Conservation (phyloP, 2,888 invertebrate species). For the Sarcophaga variegata region DNA sequence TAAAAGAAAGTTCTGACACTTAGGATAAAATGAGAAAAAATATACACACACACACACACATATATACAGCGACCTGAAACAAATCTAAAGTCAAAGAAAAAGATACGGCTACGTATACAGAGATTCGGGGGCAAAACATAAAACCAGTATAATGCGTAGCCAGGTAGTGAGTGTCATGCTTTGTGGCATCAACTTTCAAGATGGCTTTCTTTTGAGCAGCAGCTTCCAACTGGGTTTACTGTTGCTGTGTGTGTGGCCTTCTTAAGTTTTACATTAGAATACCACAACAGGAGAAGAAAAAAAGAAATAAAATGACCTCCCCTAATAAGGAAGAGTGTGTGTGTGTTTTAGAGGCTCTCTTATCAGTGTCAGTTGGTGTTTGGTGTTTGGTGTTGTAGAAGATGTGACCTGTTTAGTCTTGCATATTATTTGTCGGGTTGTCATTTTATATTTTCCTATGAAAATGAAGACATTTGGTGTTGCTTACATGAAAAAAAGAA, state of each 20-base stretch:
- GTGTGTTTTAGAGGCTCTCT: slow-evolving; percentile 11
- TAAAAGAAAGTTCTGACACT: slow-evolving; percentile 67
- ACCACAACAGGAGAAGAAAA: slow-evolving; percentile 14
- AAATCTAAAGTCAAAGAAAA: background rate
- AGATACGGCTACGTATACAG: background rate
- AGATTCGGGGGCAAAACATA: background rate
- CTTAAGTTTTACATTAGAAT: slow-evolving; percentile 24
- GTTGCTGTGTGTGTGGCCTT: slow-evolving; percentile 61
- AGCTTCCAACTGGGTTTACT: background rate
- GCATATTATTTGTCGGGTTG: slow-evolving; percentile 21
- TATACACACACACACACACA: background rate
- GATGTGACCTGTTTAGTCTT: slow-evolving; percentile 29
- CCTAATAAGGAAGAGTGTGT: background rate
- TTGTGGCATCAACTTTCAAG: slow-evolving; percentile 30
- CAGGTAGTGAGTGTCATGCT: slow-evolving; percentile 45
- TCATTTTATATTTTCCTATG: slow-evolving; percentile 3
- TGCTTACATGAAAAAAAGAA: background rate
- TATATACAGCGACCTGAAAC: background rate
- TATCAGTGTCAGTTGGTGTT: slow-evolving; percentile 53
- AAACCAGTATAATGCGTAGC: slow-evolving; percentile 43
- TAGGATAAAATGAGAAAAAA: slow-evolving; percentile 48
- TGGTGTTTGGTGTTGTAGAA: background rate
- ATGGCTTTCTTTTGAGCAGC: background rate
- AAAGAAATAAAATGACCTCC: slow-evolving; percentile 34
- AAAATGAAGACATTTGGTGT: slow-evolving; percentile 22